Evolutionary conservation across 1,140 invertebrate genomes (phyloP).

Genomic region (Drosophila dunni): DNA sequence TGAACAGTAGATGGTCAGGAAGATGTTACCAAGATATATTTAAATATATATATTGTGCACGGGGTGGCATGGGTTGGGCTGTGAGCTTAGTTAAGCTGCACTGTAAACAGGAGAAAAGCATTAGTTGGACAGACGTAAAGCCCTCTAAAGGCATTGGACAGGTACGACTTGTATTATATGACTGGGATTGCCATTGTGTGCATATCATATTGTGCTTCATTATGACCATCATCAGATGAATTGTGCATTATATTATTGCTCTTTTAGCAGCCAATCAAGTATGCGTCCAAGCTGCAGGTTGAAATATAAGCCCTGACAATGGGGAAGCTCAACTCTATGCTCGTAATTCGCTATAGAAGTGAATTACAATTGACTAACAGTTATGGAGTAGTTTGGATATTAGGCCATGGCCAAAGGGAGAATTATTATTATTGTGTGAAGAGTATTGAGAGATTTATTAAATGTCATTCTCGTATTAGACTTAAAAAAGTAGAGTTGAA

Average conservation of each 20-base stretch:
- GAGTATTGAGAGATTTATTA: no score
- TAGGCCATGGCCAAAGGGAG: no score
- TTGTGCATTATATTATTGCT: slow-evolving; percentile 52
- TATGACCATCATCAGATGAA: slow-evolving; percentile 45
- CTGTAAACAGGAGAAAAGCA: slow-evolving; percentile 76
- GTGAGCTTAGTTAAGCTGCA: slow-evolving; percentile 64
- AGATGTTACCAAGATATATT: neutral
- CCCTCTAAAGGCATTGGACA: slow-evolving; percentile 41
- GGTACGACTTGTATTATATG: slow-evolving; percentile 1
- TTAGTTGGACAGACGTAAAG: slow-evolving; percentile 63
- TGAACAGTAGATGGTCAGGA: slow-evolving; percentile 17
- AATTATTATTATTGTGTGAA: no score
- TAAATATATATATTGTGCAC: neutral
- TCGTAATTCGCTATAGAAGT: neutral
- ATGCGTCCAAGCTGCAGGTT: neutral
- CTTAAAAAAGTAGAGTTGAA: no score
- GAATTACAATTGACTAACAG: neutral
- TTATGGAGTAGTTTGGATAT: neutral
- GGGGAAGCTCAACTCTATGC: neutral
- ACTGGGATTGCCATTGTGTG: slow-evolving; percentile 37
- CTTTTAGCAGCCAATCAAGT: slow-evolving; percentile 30
- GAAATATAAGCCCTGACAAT: slow-evolving; percentile 6
- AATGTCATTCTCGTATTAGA: no score
- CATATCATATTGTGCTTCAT: slow-evolving; percentile 45
- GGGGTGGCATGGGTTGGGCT: neutral